Evolutionary conservation across 2,888 invertebrate genomes (phyloP), one percentile per base, ranked within the genome.

Genomic region (Lypha dubia): DNA sequence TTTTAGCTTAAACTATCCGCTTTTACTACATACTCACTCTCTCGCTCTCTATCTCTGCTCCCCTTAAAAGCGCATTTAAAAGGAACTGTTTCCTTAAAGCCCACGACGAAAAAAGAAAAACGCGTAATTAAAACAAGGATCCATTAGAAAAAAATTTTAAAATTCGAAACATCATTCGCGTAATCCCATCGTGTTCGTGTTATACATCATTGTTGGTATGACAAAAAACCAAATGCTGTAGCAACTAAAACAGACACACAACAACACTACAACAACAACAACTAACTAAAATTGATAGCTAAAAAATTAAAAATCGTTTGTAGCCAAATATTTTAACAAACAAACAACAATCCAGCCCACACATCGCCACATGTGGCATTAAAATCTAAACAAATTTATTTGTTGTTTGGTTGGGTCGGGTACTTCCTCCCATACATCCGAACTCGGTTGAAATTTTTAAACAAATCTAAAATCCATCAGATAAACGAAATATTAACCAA

Each of bases 141-240:
- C 13, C 9, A 49, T 24, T 15, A 79, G 49, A 65, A 67, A 32
- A 60, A 68, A 53, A 1, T n/a, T n/a, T 15, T 32, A 32, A 63
- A 74, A 32, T 8, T 49, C 44, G 15, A 17, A 53, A 56, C 53
- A n/a, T 75, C 71, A 41, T 51, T 13, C 65, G n/a, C n/a, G 15
- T 22, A 74, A 80, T 24, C 35, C 67, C 35, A 44, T 79, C 58
- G 62, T 41, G 74, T 67, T 58, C 76, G 60, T n/a, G n/a, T 67
- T 74, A 74, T 79, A 79, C 74, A 63, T 73, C 68, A 65, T 67
- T 79, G 62, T 70, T 46, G 62, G 46, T 22, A 68, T 63, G 56
- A 58, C 32, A 46, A 67, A 46, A 67, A 51, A 56, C 15, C 20
- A 51, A 51, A n/a, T 20, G 17, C 15, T 24, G 22, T 3, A 15